Conservation (phyloP, 2,797 vertebrate species). For the Brachymystax lenok region DNA sequence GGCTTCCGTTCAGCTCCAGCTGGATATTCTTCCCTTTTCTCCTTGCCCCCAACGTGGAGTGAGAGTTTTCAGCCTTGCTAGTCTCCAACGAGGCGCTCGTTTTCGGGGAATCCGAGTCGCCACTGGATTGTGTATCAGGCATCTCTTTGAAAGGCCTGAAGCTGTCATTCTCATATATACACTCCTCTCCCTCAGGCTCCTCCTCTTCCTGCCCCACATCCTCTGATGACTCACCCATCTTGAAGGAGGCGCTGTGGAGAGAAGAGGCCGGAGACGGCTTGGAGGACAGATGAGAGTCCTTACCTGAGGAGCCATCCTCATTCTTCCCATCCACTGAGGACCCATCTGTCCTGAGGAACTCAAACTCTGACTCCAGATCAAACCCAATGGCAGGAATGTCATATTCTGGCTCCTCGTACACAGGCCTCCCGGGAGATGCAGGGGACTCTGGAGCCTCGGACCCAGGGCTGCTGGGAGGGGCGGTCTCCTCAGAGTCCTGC, state of each 20-base stretch:
- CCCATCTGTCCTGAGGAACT: constrained; percentile 75
- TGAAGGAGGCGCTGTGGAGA: constrained; percentile 82
- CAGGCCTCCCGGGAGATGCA: constrained; percentile 76
- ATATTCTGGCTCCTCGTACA: constrained; percentile 96
- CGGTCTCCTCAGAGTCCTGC: constrained; percentile 83
- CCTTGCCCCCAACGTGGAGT: constrained; percentile 77
- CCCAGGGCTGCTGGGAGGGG: constrained; percentile 71
- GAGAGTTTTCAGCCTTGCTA: constrained; percentile 72
- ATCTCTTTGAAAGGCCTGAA: constrained; percentile 80
- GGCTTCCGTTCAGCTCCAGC: constrained; percentile 79
- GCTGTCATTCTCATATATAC: constrained; percentile 97
- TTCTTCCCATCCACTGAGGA: constrained; percentile 71
- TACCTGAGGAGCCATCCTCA: constrained; percentile 73
- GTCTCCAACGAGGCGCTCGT: constrained; percentile 74
- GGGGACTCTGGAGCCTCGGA: constrained; percentile 83
- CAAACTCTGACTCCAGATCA: constrained; percentile 84
- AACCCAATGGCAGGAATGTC: constrained; percentile 94
- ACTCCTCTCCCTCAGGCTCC: constrained; percentile 73
- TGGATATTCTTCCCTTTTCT: constrained; percentile 84
- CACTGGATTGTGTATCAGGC: constrained; percentile 83
- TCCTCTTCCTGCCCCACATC: constrained; percentile 81
- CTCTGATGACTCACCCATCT: constrained; percentile 81
- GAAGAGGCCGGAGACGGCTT: constrained; percentile 73
- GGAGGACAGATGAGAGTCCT: constrained; percentile 64
- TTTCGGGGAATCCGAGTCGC: constrained; percentile 74